Evolutionary conservation across 1,140 invertebrate genomes (phyloP).

Genomic region (Orchesella cincta): DNA sequence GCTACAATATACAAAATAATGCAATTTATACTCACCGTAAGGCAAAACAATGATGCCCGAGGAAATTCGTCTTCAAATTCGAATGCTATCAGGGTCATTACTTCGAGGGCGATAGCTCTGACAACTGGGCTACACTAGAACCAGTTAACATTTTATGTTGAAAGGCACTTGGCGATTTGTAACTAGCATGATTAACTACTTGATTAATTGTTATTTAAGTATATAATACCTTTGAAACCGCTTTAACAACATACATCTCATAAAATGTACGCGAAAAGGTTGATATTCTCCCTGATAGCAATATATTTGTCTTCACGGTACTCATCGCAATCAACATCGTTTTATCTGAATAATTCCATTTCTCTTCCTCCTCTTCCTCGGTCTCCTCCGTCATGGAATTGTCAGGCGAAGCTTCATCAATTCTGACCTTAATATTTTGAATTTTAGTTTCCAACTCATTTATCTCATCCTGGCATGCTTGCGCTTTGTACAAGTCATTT

Average conservation of each 20-base stretch:
- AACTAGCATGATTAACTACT: no score
- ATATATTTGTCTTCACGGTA: neutral
- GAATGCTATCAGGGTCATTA: neutral
- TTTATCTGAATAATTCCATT: slow-evolving; percentile 1
- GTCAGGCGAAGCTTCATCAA: neutral
- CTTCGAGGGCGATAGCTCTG: neutral
- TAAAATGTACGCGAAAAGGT: neutral
- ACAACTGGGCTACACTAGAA: no score
- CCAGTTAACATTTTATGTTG: no score
- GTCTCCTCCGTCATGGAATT: neutral
- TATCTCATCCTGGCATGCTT: slow-evolving; percentile 11
- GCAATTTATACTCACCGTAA: neutral
- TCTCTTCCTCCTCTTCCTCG: neutral
- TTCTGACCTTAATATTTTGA: neutral
- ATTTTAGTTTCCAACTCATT: neutral
- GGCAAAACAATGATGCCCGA: neutral
- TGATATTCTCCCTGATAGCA: neutral
- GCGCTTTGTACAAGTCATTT: neutral
- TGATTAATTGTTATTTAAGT: no score
- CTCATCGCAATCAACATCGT: neutral
- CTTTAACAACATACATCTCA: slow-evolving; percentile 10
- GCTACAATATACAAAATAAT: neutral
- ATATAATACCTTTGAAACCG: neutral
- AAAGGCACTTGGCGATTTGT: no score
- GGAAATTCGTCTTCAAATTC: neutral